Evolutionary conservation across 35 echinoderm and acorn worm species (phyloP), one percentile per base, ranked within the genome.

Genomic region (Holothuria glaberrima): DNA sequence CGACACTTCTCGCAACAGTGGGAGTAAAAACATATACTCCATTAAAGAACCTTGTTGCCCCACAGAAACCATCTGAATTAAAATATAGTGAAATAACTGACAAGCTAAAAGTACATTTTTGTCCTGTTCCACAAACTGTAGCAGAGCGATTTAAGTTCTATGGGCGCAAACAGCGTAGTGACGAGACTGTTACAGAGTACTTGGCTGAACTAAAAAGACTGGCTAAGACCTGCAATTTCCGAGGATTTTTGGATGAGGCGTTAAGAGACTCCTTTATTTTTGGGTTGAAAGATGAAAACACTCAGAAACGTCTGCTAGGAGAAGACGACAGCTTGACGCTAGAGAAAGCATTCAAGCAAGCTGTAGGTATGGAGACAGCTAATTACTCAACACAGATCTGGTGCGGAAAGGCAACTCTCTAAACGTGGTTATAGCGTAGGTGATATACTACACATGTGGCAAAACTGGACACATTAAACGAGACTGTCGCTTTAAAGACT

Each of bases 101-200:
- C 63, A 46, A 46, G 44, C 10, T 46, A 10, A 46, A 46, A 46
- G 4, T 10, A 46, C 44, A 46, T 46, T 46, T 46, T 46, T 46
- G 44, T 46, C 44, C 44, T 46, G 44, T 46, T 46, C 44, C 44
- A 46, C 44, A 4, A 46, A 46, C 44, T 10, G 44, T 46, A 46
- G 44, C 44, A 46, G 44, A 46, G 68, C 68, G 68, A 71, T 71
- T 71, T 13, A 71, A 71, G 13, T 71, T 71, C 29, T 71, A 71
- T 71, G 68, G 22, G 12, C 14, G 68, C 21, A 71, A 71, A 32
- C 12, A 71, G 68, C 20, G 61, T n/a, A 65, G 27, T 17, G 61
- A 65, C 4, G 68, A 71, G 29, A 71, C 22, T 30, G 68, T 71
- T 30, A 71, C 68, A 31, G 22, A 71, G 29, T 71, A 71, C 30